These are phyloP conservation scores for Lithophane ornitopus DNA, from an alignment of 2,888 invertebrate species.

Conservation along the genomic window DNA sequence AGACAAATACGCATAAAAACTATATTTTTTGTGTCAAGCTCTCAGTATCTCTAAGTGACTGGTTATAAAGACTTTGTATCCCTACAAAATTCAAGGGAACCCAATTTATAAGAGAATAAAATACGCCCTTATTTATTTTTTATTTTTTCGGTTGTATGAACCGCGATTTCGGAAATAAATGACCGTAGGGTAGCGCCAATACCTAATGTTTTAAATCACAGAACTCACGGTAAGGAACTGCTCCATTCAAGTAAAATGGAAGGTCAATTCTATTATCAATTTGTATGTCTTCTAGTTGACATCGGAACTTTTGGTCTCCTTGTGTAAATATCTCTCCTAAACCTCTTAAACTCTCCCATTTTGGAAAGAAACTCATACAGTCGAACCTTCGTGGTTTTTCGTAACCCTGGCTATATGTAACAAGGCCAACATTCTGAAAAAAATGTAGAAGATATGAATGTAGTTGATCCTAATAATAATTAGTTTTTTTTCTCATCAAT, in stretches of 20 bases:
- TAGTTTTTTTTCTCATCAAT: no score
- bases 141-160: background rate
- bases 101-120: background rate
- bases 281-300: constrained; percentile 70
- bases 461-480: background rate
- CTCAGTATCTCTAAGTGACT: background rate
- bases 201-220: background rate
- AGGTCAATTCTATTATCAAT: constrained; percentile 77
- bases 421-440: constrained; percentile 72
- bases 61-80: no score
- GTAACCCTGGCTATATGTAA: constrained; percentile 75
- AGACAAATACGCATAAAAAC: no score
- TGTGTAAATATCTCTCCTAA: constrained; percentile 74
- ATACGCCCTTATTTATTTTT: background rate
- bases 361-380: constrained; percentile 74
- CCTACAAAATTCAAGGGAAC: background rate
- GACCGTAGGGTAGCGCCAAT: background rate
- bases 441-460: background rate
- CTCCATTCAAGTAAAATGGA: constrained; percentile 68
- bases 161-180: background rate
- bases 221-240: constrained; percentile 27
- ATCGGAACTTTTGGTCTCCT: constrained; percentile 75
- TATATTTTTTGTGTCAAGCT: background rate
- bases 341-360: constrained; percentile 81
- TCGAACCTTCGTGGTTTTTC: constrained; percentile 71